phyloP scores from a whole-genome alignment of 2,888 invertebrate species.

The Drosophila nr. medialis region DNA sequence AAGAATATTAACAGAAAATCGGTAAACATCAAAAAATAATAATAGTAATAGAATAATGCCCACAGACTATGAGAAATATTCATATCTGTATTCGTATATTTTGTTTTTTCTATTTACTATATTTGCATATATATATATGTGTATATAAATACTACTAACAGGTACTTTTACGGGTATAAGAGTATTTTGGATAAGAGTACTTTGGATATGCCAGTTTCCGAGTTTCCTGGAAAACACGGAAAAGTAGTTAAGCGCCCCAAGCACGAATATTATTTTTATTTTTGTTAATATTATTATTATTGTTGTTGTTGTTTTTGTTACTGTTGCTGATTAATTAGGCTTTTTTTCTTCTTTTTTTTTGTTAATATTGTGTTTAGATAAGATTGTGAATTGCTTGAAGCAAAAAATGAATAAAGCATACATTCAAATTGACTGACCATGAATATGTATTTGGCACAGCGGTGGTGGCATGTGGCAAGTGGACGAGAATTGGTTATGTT shows the following conservation, averaged over 20 bases:
- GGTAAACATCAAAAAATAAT: neutral
- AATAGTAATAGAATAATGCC: neutral
- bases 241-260: slow-evolving; percentile 36
- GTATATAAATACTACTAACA: neutral
- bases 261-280: neutral
- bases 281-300: neutral
- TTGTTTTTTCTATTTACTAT: too few relatives aligned
- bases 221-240: slow-evolving; percentile 40
- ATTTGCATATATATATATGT: neutral
- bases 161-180: neutral
- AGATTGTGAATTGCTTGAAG: slow-evolving; percentile 23
- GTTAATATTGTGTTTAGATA: slow-evolving; percentile 29
- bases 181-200: neutral
- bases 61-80: neutral
- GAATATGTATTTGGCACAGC: slow-evolving; percentile 6
- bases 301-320: slow-evolving; percentile 23
- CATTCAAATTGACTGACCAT: slow-evolving; percentile 21
- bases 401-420: neutral
- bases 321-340: slow-evolving; percentile 54
- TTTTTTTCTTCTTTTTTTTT: slow-evolving; percentile 26
- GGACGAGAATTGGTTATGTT: slow-evolving; percentile 7
- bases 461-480: slow-evolving; percentile 1
- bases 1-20: neutral
- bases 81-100: neutral
- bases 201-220: neutral